Conservation (phyloP, 2,113 vertebrate species). For the Daubentonia madagascariensis region DNA sequence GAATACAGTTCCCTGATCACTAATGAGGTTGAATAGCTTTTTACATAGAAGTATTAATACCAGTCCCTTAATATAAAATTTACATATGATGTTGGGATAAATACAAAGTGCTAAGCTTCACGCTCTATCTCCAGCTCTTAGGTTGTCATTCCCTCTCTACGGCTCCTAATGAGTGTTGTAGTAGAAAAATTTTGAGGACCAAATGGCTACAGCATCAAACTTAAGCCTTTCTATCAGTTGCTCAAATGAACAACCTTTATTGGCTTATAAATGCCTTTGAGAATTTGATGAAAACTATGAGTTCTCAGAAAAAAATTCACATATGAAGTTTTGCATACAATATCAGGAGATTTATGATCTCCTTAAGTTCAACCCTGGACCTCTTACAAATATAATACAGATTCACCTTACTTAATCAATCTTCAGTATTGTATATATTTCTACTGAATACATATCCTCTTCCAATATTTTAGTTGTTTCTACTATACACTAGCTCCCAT, state of each 20-base stretch:
- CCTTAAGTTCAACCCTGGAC: not conserved
- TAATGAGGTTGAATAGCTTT: not conserved
- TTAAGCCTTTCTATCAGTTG: not conserved
- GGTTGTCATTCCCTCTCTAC: not conserved
- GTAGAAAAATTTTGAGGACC: not conserved
- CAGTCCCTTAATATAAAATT: not conserved
- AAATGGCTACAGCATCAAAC: not conserved
- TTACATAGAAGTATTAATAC: not conserved
- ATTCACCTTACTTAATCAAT: not conserved
- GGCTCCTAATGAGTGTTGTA: not conserved
- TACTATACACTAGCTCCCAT: not conserved
- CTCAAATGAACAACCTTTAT: not conserved
- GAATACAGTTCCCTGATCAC: not conserved
- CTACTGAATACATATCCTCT: not conserved
- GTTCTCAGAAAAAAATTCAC: not conserved
- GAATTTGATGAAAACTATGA: not conserved
- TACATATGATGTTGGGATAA: not conserved
- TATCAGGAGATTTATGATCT: not conserved
- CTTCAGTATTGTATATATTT: too few species aligned
- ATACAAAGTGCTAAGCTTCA: not conserved
- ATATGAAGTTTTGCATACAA: not conserved
- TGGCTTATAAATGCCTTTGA: not conserved
- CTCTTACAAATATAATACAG: not conserved
- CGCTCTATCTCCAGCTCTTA: not conserved
- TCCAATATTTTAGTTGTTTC: not conserved